phyloP scores from a whole-genome alignment of 92 coral and sea anemone species.

The Phenganax subtilis region DNA sequence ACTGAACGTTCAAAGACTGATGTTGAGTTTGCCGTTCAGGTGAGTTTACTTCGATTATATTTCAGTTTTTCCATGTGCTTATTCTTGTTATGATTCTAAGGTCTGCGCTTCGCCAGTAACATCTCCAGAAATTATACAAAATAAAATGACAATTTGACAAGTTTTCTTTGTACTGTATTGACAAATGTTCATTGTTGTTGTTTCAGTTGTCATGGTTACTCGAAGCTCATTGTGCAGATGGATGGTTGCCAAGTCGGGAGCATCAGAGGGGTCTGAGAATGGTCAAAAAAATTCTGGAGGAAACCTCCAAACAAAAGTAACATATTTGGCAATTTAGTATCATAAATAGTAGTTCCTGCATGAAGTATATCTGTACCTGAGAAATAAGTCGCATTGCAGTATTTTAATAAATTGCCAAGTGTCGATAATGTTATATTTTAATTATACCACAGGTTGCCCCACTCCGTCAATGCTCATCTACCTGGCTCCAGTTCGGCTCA shows the following conservation, averaged over 20 bases:
- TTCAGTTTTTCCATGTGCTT: neutral
- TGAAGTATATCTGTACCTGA: too few species aligned
- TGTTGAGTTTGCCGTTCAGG: conserved; percentile 84
- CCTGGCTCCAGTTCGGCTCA: conserved; percentile 35
- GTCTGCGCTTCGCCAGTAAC: neutral
- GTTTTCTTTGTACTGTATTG: neutral
- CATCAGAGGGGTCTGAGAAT: conserved; percentile 75
- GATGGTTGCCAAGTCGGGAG: conserved; percentile 88
- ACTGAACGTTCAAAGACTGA: conserved; percentile 79
- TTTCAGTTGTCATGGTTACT: conserved; percentile 78
- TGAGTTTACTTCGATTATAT: conserved; percentile 9
- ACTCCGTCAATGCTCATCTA: conserved; percentile 49
- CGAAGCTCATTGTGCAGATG: conserved; percentile 97
- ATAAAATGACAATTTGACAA: neutral
- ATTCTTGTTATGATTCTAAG: neutral
- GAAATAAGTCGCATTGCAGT: too few species aligned
- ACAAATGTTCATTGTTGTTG: neutral
- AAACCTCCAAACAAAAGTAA: conserved; percentile 70
- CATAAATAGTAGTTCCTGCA: neutral
- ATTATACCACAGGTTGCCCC: conserved; percentile 43
- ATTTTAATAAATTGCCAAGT: too few species aligned
- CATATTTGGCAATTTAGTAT: neutral
- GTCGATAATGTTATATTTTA: too few species aligned
- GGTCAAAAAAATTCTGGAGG: conserved; percentile 63
- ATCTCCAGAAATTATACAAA: neutral